phyloP scores from a whole-genome alignment of 2,888 invertebrate genomes.

The Trisateles emortualis region DNA sequence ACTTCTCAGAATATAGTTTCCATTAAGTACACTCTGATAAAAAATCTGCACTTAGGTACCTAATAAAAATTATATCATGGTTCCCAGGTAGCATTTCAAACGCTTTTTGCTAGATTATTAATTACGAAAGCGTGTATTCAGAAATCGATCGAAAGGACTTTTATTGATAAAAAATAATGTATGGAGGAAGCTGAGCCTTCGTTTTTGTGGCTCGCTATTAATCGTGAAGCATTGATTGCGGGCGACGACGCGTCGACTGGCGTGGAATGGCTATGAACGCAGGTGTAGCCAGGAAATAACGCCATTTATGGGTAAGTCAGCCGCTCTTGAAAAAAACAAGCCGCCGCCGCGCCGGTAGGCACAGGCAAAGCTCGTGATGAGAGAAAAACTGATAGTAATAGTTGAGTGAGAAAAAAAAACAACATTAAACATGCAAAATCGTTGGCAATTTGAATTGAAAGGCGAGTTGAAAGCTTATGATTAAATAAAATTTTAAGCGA shows the following conservation, averaged over 20 bases:
- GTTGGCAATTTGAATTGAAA: conserved; percentile 70
- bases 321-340: conserved; percentile 44
- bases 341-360: conserved; percentile 22
- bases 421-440: conserved; percentile 65
- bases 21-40: background rate
- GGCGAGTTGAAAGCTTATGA: conserved; percentile 75
- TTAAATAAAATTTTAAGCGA: conserved; percentile 69
- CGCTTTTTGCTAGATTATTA: conserved; percentile 17
- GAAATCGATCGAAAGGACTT: conserved; percentile 42
- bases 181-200: conserved; percentile 43
- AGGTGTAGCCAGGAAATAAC: conserved; percentile 58
- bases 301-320: conserved; percentile 57
- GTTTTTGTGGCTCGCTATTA: conserved; percentile 47
- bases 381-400: conserved; percentile 64
- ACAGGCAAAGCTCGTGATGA: conserved; percentile 44
- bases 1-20: conserved; percentile 11
- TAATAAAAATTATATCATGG: conserved; percentile 8
- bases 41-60: too few species aligned
- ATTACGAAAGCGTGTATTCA: conserved; percentile 30
- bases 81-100: conserved; percentile 8
- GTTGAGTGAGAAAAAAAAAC: conserved; percentile 51
- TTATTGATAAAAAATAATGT: conserved; percentile 40
- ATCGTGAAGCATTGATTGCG: conserved; percentile 51
- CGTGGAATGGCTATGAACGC: conserved; percentile 49
- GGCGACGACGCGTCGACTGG: conserved; percentile 37